Conservation (phyloP, 1,140 invertebrate genomes). For the Colletes latitarsis region DNA sequence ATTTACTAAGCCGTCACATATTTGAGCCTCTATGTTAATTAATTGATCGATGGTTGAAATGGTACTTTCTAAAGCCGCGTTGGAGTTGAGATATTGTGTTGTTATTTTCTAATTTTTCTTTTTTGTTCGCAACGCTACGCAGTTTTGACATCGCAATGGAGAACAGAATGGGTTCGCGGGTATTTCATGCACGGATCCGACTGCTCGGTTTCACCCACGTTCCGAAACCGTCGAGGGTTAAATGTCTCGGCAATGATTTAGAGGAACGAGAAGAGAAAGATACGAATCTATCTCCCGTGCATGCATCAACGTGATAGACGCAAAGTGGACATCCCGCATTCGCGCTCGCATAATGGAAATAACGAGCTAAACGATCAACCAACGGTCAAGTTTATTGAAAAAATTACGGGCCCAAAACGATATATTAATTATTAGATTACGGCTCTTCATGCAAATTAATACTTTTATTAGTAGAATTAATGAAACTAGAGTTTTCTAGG, state of each 20-base stretch:
- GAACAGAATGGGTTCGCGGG: slow-evolving; percentile 3
- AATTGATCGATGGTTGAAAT: neutral
- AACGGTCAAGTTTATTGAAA: neutral
- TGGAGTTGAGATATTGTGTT: neutral
- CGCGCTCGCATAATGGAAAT: neutral
- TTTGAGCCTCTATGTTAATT: neutral
- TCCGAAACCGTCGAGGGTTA: slow-evolving; percentile 55
- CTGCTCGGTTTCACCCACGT: slow-evolving; percentile 6
- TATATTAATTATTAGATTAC: no score
- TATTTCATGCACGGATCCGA: neutral
- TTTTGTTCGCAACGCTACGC: neutral
- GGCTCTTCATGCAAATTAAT: no score
- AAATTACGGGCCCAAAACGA: neutral
- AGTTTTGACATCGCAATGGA: neutral
- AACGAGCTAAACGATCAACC: neutral
- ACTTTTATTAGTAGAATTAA: no score
- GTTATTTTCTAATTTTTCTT: no score
- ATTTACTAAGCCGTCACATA: no score
- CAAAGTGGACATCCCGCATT: slow-evolving; percentile 21
- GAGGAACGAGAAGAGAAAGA: slow-evolving; percentile 56
- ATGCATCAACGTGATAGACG: slow-evolving; percentile 61
- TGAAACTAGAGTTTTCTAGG: no score
- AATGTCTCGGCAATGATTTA: slow-evolving; percentile 74
- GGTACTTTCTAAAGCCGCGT: neutral
- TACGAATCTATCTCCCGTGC: slow-evolving; percentile 59